Conservation (phyloP, 2,888 invertebrate species). For the Meganola albula region DNA sequence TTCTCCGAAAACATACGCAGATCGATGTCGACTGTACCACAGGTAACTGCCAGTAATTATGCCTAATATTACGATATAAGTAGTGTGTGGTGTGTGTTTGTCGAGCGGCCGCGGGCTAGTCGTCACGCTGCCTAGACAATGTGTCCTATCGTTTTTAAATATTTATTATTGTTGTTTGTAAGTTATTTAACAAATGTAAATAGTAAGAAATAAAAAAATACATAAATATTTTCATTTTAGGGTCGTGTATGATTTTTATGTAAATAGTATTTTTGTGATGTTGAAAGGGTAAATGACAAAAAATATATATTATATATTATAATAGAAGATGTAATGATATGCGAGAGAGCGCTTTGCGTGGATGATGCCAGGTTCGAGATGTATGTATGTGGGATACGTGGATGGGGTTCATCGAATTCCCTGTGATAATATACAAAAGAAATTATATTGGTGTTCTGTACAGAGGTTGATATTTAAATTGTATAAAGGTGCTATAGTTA, state of each 20-base stretch:
- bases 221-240: constrained; percentile 62
- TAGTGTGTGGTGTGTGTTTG: constrained; percentile 18
- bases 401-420: constrained; percentile 21
- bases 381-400: constrained; percentile 23
- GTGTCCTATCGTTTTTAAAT: constrained; percentile 62
- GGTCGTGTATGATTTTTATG: constrained; percentile 58
- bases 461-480: constrained; percentile 20
- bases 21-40: too few relatives aligned
- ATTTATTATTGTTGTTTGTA: constrained; percentile 72
- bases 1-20: too few relatives aligned
- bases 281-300: constrained; percentile 69
- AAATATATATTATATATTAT: constrained; percentile 38
- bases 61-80: too few relatives aligned
- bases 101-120: constrained; percentile 25
- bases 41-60: too few relatives aligned
- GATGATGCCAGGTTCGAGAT: constrained; percentile 25
- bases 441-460: constrained; percentile 26
- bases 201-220: constrained; percentile 59
- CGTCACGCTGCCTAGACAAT: constrained; percentile 25
- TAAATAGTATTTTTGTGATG: constrained; percentile 67
- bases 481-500: constrained; percentile 28
- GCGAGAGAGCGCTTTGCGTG: constrained; percentile 28
- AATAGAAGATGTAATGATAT: constrained; percentile 28
- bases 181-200: constrained; percentile 71
- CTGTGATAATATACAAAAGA: constrained; percentile 27